Base-by-base conservation (phyloP, 2,113 vertebrate genomes). In the Dipodomys spectabilis region DNA sequence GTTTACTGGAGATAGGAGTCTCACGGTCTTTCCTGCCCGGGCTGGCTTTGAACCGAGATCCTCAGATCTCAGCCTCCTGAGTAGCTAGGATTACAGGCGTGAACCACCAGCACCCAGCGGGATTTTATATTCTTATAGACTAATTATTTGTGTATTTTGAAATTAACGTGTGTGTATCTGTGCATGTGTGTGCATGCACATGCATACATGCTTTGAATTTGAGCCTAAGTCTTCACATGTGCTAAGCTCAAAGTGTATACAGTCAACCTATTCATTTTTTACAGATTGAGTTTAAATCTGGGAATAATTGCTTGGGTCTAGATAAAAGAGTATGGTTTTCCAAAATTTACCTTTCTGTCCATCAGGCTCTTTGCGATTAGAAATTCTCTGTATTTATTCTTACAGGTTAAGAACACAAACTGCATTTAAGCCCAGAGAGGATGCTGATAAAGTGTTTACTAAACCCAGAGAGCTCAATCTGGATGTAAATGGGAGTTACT, bases 391-490 rank as follows among this genome's bases (percentile, higher is more conserved):
- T 80, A 81, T 97, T 49, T 23, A 86, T 88, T 93, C 95, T 97
- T 97, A n/a, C 94, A 98, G 98, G 95, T 97, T 97, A 95, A 98
- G 90, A 96, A 96, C 95, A 94, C 91, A 79, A 0, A 1, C 95
- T 90, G 16, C n/a, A 27, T 93, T 86, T 94, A 85, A 92, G 49
- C 94, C 96, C 8, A 96, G 94, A 90, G 95, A 96, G 68, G n/a
- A 88, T 69, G 13, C 89, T 95, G 96, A 95, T 81, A 97, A 97
- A 95, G 81, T 92, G 62, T 72, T 75, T 32, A n/a, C 67, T 82
- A 94, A 97, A 64, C 32, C 90, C 23, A 30, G 0, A 90, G 96
- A 96, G 53, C 88, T 88, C 67, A 78, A 71, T 92, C 82, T 96
- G 79, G 91, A 96, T 91, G 73, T 96, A 95, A 98, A 97, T 0